Conservation (phyloP, 2,113 vertebrate species). For the Daboia siamensis region DNA sequence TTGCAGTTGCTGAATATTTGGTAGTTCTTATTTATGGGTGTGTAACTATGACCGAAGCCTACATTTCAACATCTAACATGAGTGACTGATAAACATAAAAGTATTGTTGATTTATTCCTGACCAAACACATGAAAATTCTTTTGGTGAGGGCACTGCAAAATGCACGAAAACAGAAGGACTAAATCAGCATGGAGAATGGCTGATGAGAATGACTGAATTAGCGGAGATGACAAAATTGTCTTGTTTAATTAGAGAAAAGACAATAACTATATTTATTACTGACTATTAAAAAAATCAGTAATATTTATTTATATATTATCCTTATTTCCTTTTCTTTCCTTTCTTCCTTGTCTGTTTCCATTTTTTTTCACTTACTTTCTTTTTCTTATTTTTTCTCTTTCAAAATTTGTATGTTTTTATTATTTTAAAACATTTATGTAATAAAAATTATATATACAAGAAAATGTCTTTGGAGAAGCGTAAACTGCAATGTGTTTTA, state of each 20-base stretch:
- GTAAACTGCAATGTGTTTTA: no score
- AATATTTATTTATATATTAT: no score
- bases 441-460: not conserved
- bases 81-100: not conserved
- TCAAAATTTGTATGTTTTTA: not conserved
- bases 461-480: no score
- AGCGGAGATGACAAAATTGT: not conserved
- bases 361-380: not conserved
- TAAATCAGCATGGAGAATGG: not conserved
- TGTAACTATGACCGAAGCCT: not conserved
- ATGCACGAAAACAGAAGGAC: not conserved
- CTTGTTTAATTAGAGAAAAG: not conserved
- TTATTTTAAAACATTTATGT: not conserved
- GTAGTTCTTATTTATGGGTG: conserved; percentile 7
- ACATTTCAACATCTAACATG: not conserved
- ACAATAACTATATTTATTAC: not conserved
- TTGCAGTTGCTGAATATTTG: conserved; percentile 32
- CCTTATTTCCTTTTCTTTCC: not conserved
- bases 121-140: not conserved
- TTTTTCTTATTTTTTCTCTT: not conserved
- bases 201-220: not conserved
- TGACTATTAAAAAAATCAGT: not conserved
- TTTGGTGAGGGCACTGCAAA: not conserved
- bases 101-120: not conserved
- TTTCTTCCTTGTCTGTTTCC: not conserved